Evolutionary conservation across 2,888 invertebrate species (phyloP), one percentile per base, ranked within the genome.

Genomic region (Macropis europaea): DNA sequence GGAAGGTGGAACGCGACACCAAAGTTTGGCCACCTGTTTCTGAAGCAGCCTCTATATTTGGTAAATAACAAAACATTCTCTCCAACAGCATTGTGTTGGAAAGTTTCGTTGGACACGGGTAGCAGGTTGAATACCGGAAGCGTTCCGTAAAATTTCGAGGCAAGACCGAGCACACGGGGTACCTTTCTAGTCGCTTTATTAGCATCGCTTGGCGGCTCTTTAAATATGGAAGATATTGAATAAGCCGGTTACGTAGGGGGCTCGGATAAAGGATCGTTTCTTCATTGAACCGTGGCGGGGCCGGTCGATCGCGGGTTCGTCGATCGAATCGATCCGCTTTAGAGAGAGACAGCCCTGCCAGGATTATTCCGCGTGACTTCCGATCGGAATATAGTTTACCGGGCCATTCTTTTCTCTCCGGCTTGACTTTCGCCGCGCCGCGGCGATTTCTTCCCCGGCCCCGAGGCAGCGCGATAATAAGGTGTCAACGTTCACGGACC

Each of bases 401-500:
- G 67, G 74, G 73, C 71, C 70, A 73, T 76, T 82, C 77, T 79
- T 77, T 79, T 76, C 76, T 67, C 50, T 52, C 30, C 59, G 57
- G 47, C 66, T 50, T 22, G 68, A 82, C 82, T 84, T 83, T 83
- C 82, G 84, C 77, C 75, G 43, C 9, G 40, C 30, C 52, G 62
- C 62, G 19, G 36, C 36, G 11, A 36, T 36, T 36, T 36, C 36
- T 26, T 15, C 42, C 78, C 63, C 71, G 69, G 19, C 77, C 85
- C 79, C 69, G 68, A 61, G 82, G 82, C 82, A 63, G 63, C 71
- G 61, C 79, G 82, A 83, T 86, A 86, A 86, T 86, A 86, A 86
- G 86, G 85, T 86, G 86, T 86, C 86, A 86, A 86, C 84, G 82
- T 79, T 82, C 80, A 78, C 79, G 81, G 76, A 81, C 82, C 81